Conservation (phyloP, 2,797 vertebrate species). For the Melopsittacus undulatus region DNA sequence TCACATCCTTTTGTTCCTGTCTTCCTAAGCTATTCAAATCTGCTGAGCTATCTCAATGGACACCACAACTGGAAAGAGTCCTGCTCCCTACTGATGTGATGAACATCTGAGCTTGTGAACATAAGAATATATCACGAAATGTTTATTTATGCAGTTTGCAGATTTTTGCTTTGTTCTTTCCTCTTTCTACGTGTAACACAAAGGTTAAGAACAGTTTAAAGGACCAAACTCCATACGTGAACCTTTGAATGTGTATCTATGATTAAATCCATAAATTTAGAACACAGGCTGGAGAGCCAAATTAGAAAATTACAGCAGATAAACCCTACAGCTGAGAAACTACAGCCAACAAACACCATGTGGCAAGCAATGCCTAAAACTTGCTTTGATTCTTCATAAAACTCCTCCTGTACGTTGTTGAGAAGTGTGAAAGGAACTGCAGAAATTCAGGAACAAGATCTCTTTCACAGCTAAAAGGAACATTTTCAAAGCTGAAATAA, state of each 20-base stretch:
- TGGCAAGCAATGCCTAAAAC: background rate
- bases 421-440: background rate
- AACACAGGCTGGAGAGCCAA: background rate
- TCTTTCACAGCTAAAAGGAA: background rate
- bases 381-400: background rate
- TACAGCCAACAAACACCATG: background rate
- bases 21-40: background rate
- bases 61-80: background rate
- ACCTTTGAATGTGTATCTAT: background rate
- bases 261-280: background rate
- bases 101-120: background rate
- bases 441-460: background rate
- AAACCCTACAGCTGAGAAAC: background rate
- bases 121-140: background rate
- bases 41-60: background rate
- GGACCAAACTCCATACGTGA: background rate
- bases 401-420: background rate
- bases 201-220: background rate
- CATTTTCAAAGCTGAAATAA: background rate
- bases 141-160: background rate
- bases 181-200: background rate
- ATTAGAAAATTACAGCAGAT: background rate
- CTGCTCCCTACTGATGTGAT: background rate
- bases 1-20: conserved; percentile 36
- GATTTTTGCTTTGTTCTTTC: background rate